phyloP scores from a whole-genome alignment of 1,140 invertebrate genomes.

The Drosophila cardini region DNA sequence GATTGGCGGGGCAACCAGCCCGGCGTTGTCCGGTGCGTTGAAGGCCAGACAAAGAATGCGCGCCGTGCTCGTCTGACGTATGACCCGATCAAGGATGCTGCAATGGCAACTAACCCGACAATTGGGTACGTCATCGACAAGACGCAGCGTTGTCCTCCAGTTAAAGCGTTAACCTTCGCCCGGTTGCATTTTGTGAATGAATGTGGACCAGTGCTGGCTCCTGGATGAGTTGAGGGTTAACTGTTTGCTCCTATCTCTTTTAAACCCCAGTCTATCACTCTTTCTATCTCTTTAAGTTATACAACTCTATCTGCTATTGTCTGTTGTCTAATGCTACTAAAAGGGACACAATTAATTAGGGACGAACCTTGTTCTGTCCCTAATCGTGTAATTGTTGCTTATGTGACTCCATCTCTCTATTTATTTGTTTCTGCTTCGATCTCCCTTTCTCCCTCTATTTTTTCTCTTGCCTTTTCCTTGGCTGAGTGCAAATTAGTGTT shows the following conservation, averaged over 20 bases:
- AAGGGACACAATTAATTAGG: constrained; percentile 38
- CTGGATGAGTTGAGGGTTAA: constrained; percentile 15
- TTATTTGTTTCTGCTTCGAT: background rate
- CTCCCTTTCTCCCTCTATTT: background rate
- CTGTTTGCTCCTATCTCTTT: background rate
- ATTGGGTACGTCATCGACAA: constrained; percentile 63
- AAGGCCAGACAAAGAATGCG: constrained; percentile 49
- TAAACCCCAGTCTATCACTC: background rate
- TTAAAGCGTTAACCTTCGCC: constrained; percentile 73
- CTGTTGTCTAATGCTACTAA: constrained; percentile 18
- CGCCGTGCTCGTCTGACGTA: constrained; percentile 49
- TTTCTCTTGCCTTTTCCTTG: background rate
- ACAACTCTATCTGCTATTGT: background rate
- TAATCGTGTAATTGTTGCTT: constrained; percentile 41
- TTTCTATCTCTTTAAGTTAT: background rate
- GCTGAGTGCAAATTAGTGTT: constrained; percentile 9
- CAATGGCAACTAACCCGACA: constrained; percentile 19
- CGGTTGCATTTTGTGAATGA: constrained; percentile 65
- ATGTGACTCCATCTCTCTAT: constrained; percentile 11
- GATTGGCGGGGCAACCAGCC: background rate
- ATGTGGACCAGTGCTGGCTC: constrained; percentile 12
- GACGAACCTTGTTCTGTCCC: constrained; percentile 7
- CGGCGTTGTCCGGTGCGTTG: constrained; percentile 29
- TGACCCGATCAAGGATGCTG: constrained; percentile 67
- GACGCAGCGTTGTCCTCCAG: constrained; percentile 54